phyloP scores from a whole-genome alignment of 53 echinoderm and acorn worm species.

The Holothuria scabra region DNA sequence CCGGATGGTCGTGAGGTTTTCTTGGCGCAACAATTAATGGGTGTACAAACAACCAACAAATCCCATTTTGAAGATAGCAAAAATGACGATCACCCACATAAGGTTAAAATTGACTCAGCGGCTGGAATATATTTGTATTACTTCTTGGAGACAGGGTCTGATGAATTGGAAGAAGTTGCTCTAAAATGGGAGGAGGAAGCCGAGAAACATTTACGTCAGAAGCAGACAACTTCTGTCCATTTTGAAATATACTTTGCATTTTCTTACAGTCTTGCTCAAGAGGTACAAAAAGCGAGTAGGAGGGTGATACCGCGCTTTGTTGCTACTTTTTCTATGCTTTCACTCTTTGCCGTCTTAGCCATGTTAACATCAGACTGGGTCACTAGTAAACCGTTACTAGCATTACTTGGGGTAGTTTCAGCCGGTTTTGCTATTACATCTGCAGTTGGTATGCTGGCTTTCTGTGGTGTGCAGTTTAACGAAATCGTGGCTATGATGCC shows the following conservation, averaged over 20 bases:
- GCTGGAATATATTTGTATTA: slow-evolving; percentile 66
- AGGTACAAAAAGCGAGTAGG: slow-evolving; percentile 81
- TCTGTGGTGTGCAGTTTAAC: slow-evolving; percentile 74
- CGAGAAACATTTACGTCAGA: slow-evolving; percentile 48
- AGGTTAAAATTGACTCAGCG: slow-evolving; percentile 17
- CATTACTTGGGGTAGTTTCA: slow-evolving; percentile 82
- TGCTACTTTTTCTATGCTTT: slow-evolving; percentile 83
- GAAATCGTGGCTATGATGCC: slow-evolving; percentile 97
- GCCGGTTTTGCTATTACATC: slow-evolving; percentile 85
- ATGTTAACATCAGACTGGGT: slow-evolving; percentile 97
- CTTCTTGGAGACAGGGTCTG: slow-evolving; percentile 52
- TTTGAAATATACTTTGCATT: slow-evolving; percentile 53
- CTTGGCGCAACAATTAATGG: slow-evolving; percentile 37
- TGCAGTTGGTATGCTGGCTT: slow-evolving; percentile 84
- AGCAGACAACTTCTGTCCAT: slow-evolving; percentile 25
- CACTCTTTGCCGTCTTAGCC: slow-evolving; percentile 84
- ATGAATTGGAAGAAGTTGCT: slow-evolving; percentile 59
- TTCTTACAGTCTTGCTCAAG: slow-evolving; percentile 69
- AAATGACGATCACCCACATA: not conserved
- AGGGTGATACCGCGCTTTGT: slow-evolving; percentile 80
- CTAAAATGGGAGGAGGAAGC: slow-evolving; percentile 73
- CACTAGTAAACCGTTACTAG: slow-evolving; percentile 88
- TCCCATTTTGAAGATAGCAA: slow-evolving; percentile 7
- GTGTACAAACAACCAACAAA: not conserved
- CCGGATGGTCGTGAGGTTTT: slow-evolving; percentile 15